Percentiles rank a stretch among this genome's conserved stretches.
Evolutionary conservation across 2,113 vertebrate genomes (phyloP).

Genomic region (Takifugu bimaculatus): DNA sequence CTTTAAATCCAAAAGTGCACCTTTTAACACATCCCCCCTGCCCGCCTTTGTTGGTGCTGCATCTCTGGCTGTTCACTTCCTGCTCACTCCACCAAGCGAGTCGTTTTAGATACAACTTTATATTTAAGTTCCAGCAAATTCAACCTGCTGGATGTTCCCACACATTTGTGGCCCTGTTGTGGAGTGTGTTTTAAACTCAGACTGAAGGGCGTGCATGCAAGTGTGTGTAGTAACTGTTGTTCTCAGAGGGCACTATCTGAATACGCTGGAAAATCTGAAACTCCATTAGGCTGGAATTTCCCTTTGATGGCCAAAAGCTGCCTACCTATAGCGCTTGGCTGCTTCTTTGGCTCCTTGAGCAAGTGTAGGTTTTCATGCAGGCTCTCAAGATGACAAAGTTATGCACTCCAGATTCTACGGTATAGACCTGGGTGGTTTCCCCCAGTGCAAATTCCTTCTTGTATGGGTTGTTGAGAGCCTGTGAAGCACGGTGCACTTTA

Average conservation of each 20-base stretch:
- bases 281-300: conserved; percentile 65
- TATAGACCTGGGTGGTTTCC: conserved; percentile 55
- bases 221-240: conserved; percentile 41
- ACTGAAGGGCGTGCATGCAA: neutral
- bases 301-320: conserved; percentile 56
- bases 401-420: conserved; percentile 62
- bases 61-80: conserved; percentile 37
- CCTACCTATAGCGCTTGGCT: conserved; percentile 45
- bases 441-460: conserved; percentile 63
- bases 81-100: conserved; percentile 33
- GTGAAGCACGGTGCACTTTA: conserved; percentile 41
- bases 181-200: too few relatives aligned
- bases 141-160: conserved; percentile 5
- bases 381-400: conserved; percentile 70
- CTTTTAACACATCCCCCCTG: conserved; percentile 62
- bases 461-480: conserved; percentile 60
- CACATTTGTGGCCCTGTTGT: too few relatives aligned
- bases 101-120: neutral
- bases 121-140: conserved; percentile 41
- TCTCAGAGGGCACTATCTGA: conserved; percentile 41
- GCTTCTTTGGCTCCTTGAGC: conserved; percentile 54
- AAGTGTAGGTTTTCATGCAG: conserved; percentile 69
- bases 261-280: conserved; percentile 62
- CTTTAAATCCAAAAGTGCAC: conserved; percentile 79
- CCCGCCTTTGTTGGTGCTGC: conserved; percentile 52